Base-by-base conservation (phyloP, 2,888 invertebrate species). In the Catonia carolina region DNA sequence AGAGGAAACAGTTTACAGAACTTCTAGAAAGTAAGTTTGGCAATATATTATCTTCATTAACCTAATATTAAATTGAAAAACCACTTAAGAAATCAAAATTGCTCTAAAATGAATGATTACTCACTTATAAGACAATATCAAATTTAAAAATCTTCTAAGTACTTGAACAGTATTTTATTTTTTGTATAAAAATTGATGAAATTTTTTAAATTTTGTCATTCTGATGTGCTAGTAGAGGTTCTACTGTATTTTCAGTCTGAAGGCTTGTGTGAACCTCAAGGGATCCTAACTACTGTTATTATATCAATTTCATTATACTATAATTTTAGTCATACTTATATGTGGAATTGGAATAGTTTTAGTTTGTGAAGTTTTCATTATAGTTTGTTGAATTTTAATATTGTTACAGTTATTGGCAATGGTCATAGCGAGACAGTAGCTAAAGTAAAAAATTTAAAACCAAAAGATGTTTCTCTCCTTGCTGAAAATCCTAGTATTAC, bases 351-450 rank as follows among this genome's bases (percentile, higher is more conserved):
- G 5, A 15, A 3, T 37, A 37, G 4, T 37, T 15, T 7, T 37
- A 15, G 4, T n/a, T 37, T 7, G 4, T 17, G 12, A 3, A 15
- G 5, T 37, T 14, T 2, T 18, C 15, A 7, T 14, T 3, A 10
- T 18, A 15, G 17, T 12, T 14, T 10, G 17, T n/a, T n/a, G n/a
- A n/a, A n/a, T n/a, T n/a, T n/a, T n/a, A n/a, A n/a, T n/a, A n/a
- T n/a, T n/a, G n/a, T n/a, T n/a, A n/a, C 64, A 88, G 88, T 88
- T 56, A 82, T 82, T 31, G 75, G 81, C 47, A 73, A 75, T 54
- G 76, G 76, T 3, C 81, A 82, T 68, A 82, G 74, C 51, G 82
- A 85, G 72, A 80, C 78, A 15, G 83, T 80, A 69, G 83, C 87
- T 1, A 77, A 80, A 15, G 79, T 89, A 10, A 79, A 79, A 62